phyloP scores from a whole-genome alignment of 2,888 invertebrate genomes.

The Tenthredo mesomela region DNA sequence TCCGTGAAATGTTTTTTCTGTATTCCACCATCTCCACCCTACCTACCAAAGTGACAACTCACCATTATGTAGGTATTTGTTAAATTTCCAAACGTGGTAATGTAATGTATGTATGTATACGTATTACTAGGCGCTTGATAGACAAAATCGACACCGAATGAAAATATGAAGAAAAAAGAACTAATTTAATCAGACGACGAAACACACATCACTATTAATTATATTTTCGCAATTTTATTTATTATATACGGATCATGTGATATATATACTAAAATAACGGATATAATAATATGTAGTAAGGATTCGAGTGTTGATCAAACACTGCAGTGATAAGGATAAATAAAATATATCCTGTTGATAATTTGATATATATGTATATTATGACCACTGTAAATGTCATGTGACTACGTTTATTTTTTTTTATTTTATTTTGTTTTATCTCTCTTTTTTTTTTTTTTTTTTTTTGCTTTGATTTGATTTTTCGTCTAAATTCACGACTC shows the following conservation, averaged over 20 bases:
- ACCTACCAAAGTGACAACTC: slow-evolving; percentile 11
- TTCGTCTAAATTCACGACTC: background rate
- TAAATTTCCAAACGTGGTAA: background rate
- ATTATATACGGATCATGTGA: background rate
- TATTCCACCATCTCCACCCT: background rate
- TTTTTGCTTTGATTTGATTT: no score
- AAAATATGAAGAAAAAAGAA: background rate
- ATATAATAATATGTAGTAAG: background rate
- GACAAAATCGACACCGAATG: background rate
- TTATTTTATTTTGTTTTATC: background rate
- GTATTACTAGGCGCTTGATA: background rate
- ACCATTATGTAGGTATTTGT: background rate
- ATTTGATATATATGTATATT: no score
- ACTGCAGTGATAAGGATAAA: background rate
- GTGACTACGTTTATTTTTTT: background rate
- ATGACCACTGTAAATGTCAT: slow-evolving; percentile 36
- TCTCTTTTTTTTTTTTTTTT: no score
- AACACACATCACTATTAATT: slow-evolving; percentile 1
- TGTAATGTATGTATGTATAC: no score
- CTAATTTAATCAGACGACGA: background rate
- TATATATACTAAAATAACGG: no score
- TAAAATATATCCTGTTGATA: background rate
- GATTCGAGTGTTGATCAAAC: background rate
- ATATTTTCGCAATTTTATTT: no score
- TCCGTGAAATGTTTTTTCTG: background rate